These are phyloP conservation scores for Sceloporus undulatus DNA, from an alignment of 2,113 vertebrate genomes.

Conservation along the genomic window DNA sequence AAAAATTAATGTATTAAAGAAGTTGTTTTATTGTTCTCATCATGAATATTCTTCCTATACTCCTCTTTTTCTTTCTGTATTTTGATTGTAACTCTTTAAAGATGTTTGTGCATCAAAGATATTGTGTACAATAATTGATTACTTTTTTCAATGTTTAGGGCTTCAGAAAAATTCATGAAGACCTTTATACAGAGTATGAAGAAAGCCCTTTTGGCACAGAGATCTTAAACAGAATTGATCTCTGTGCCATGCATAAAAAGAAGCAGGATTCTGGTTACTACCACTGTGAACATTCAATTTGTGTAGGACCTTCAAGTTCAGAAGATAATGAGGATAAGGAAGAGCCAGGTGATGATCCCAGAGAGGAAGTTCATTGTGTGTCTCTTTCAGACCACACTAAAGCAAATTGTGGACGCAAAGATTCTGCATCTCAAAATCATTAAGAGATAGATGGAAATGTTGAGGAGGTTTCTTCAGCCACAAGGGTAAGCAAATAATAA, in stretches of 20 bases:
- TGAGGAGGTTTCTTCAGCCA: constrained; percentile 26
- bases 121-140: background rate
- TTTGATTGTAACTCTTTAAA: background rate
- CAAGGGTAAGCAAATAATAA: constrained; percentile 22
- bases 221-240: constrained; percentile 62
- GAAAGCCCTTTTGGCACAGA: constrained; percentile 65
- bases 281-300: constrained; percentile 59
- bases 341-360: constrained; percentile 9
- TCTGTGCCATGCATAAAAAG: constrained; percentile 73
- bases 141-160: constrained; percentile 52
- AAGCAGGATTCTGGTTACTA: constrained; percentile 70
- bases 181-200: constrained; percentile 73
- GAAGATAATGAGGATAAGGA: constrained; percentile 31
- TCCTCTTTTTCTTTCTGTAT: background rate
- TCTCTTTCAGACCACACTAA: constrained; percentile 6
- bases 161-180: constrained; percentile 54
- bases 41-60: too few relatives aligned
- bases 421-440: background rate
- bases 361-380: background rate
- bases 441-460: constrained; percentile 55
- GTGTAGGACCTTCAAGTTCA: background rate
- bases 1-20: too few relatives aligned
- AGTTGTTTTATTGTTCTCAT: too few relatives aligned
- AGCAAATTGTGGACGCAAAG: constrained; percentile 27
- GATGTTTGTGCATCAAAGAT: background rate